phyloP scores from a whole-genome alignment of 23 tunicate genomes.

The Oikopleura dioica region DNA sequence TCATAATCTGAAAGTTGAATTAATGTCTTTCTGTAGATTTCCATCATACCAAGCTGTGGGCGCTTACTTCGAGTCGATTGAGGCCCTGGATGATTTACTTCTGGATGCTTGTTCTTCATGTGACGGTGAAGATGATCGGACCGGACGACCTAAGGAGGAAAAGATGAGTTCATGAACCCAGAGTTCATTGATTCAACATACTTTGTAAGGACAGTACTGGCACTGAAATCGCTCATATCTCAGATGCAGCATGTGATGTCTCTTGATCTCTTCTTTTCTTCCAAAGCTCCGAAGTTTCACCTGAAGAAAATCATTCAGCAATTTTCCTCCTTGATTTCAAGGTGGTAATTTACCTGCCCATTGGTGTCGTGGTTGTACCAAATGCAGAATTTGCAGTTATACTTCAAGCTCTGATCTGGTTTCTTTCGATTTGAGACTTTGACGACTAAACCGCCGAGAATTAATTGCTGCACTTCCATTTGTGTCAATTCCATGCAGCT shows the following conservation, averaged over 20 bases:
- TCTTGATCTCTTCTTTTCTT: neutral
- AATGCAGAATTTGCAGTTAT: neutral
- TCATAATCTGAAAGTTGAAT: too few species aligned
- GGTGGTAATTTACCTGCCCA: too few species aligned
- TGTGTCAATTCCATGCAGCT: neutral
- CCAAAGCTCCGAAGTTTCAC: neutral
- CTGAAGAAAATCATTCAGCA: too few species aligned
- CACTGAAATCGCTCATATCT: neutral
- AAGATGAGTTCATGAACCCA: neutral
- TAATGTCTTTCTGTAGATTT: too few species aligned
- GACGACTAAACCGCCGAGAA: neutral
- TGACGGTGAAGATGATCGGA: conserved; percentile 6
- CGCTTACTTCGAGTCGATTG: conserved; percentile 4
- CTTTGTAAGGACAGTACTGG: neutral
- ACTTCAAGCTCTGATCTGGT: neutral
- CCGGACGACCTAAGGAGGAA: neutral
- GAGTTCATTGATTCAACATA: neutral
- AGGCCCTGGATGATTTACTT: conserved; percentile 1
- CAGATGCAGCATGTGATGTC: neutral
- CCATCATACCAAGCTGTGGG: too few species aligned
- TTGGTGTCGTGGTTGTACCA: neutral
- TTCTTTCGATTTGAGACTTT: neutral
- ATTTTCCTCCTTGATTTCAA: too few species aligned
- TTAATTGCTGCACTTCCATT: neutral
- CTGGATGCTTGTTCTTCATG: conserved; percentile 11